Evolutionary conservation across 2,797 vertebrate species (phyloP).

Genomic region (Malacoctenus gilli): DNA sequence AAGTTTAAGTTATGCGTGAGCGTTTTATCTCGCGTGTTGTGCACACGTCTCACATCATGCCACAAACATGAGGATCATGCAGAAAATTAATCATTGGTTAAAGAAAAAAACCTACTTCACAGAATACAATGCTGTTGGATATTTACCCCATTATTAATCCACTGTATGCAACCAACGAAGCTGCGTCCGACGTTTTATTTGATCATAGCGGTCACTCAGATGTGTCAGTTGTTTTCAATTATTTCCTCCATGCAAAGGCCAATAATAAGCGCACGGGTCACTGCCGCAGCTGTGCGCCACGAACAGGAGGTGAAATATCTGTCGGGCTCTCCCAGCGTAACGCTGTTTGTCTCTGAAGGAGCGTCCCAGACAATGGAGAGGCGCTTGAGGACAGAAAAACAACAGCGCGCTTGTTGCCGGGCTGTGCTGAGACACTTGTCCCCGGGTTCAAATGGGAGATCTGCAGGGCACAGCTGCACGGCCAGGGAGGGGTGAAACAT

Average conservation of each 20-base stretch:
- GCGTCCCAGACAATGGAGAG: neutral
- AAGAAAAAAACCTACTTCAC: too few species aligned
- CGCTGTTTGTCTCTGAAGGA: neutral
- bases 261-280: neutral
- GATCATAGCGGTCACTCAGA: neutral
- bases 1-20: too few species aligned
- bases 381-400: conserved; percentile 8
- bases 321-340: neutral
- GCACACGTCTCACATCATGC: too few species aligned
- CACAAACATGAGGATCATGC: too few species aligned
- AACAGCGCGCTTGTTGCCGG: conserved; percentile 1
- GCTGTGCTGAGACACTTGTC: conserved; percentile 5
- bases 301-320: conserved; percentile 7
- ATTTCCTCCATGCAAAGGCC: neutral
- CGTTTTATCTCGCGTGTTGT: too few species aligned
- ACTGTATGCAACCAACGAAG: neutral
- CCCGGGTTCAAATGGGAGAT: conserved; percentile 1
- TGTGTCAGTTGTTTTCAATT: conserved; percentile 1
- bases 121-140: too few species aligned
- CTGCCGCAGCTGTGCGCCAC: neutral
- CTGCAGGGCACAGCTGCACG: conserved; percentile 11
- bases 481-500: conserved; percentile 4
- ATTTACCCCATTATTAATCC: too few species aligned
- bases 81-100: too few species aligned
- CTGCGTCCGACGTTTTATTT: neutral